Percentiles rank a stretch among this genome's conserved stretches.
Evolutionary conservation across 2,113 vertebrate genomes (phyloP).

Genomic region (Cavia porcellus): DNA sequence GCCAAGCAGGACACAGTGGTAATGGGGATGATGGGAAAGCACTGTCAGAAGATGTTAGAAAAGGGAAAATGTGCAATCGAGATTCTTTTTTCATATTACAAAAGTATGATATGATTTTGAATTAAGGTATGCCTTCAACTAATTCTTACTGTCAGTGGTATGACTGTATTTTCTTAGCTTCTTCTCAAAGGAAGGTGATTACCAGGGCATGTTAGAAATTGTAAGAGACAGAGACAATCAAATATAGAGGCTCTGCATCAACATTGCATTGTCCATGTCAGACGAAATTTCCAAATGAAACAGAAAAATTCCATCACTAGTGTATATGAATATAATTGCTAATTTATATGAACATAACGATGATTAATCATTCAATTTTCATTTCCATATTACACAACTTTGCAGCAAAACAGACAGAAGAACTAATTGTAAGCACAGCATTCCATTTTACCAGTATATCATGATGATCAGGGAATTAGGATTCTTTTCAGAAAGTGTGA

Average conservation of each 20-base stretch:
- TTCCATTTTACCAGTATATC: not conserved
- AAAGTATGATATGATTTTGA: not conserved
- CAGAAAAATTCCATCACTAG: not conserved
- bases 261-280: too few species aligned
- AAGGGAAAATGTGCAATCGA: rapidly evolving
- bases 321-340: not conserved
- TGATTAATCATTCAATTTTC: not conserved
- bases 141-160: not conserved
- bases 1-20: not conserved
- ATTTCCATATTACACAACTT: not conserved
- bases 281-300: not conserved
- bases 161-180: not conserved
- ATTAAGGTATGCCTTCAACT: not conserved
- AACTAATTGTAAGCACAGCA: not conserved
- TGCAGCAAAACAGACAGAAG: not conserved
- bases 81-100: not conserved
- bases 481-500: not conserved
- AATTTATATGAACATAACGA: not conserved
- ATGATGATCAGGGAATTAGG: not conserved
- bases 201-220: not conserved
- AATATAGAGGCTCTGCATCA: not conserved
- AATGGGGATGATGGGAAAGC: not conserved
- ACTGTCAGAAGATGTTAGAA: not conserved
- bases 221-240: not conserved
- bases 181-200: not conserved